Evolutionary conservation across 2,797 vertebrate genomes (phyloP), one percentile per base, ranked within the genome.

Genomic region (Anas bernieri): DNA sequence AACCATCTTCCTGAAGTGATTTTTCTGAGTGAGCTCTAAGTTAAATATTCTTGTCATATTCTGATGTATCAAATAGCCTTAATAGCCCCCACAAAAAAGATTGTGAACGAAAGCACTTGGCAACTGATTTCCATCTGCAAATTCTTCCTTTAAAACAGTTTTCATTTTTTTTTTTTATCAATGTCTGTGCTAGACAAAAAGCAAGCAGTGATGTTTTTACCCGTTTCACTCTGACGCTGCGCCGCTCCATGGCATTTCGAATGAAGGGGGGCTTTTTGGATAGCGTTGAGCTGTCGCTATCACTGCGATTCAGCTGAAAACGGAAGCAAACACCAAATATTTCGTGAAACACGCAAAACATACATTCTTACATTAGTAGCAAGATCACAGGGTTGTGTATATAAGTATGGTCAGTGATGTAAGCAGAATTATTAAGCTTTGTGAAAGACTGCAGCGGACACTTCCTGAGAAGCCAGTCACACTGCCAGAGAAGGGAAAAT

Each of bases 201-300:
- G 31, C 8, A 61, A 30, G 45, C 6, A 28, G 28, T 7, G 35
- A 17, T 37, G 5, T 16, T 90, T 94, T 97, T 98, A 99, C 99
- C 98, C 98, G 98, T 97, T 99, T 99, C 96, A 99, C 98, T 68
- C 99, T 98, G 97, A 99, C 98, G 14, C 99, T 99, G 88, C 99
- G 98, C 84, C 99, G 98, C 97, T 99, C 99, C 8, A 99, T 98
- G 5, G 99, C 98, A n/a, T 99, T 99, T 39, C 99, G 97, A 93
- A 99, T 97, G 13, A 99, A 99, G 6, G 99, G 98, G 21, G 99
- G 99, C 97, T 99, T 99, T 97, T 98, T 99, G 79, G 99, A 99
- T 48, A 99, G 97, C 0, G 99, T 99, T 92, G 99, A 99, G 96
- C 99, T 99, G 98, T 99, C 99, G 48, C 99, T 99, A 54, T 99